Evolutionary conservation across 1,140 invertebrate species (phyloP), one percentile per base, ranked within the genome.

Genomic region (Meloidogyne floridensis): DNA sequence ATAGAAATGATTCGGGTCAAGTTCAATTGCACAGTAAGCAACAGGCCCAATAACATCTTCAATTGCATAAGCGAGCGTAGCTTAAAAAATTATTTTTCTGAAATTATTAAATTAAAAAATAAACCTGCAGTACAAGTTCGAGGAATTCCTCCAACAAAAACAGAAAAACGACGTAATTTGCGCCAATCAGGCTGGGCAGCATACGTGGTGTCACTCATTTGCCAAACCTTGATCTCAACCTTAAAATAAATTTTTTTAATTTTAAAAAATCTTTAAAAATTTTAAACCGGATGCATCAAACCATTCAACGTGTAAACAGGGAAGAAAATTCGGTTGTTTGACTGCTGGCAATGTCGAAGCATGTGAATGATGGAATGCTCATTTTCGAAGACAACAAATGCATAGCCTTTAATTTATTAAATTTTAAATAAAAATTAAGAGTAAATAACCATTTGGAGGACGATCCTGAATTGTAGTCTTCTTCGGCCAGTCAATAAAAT

Each of bases 151-250:
- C 81, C 81, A 32, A 81, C 79, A 70, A 82, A 82, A 15, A 82
- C 77, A 15, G 81, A 82, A 32, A 80, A 80, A 11, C 70, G 76
- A 13, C 80, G 77, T 2, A 74, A 82, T 42, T 20, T 72, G n/a
- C 77, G 71, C 81, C 81, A 82, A 43, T 75, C 81, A 72, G 69
- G 47, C 10, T 74, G 32, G 0, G 80, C 81, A 10, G 71, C 11
- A 74, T 81, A 79, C 10, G 43, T 43, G 3, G 81, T 75, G 54
- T 82, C 56, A 10, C 56, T 83, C 43, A 82, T 72, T 51, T 82
- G 71, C 81, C 81, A 82, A 18, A 81, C 80, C 32, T 82, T 82
- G 10, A 82, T 59, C 56, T 82, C 81, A 42, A 82, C 81, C 81
- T 82, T 72, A 53, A 80, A 82, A 69, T 6, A 32, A 32, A 42